A percentile compares a stretch with the other conserved stretches of the same genome.
phyloP scores from a whole-genome alignment of 1,140 invertebrate genomes.

The Centruroides sculpturatus region DNA sequence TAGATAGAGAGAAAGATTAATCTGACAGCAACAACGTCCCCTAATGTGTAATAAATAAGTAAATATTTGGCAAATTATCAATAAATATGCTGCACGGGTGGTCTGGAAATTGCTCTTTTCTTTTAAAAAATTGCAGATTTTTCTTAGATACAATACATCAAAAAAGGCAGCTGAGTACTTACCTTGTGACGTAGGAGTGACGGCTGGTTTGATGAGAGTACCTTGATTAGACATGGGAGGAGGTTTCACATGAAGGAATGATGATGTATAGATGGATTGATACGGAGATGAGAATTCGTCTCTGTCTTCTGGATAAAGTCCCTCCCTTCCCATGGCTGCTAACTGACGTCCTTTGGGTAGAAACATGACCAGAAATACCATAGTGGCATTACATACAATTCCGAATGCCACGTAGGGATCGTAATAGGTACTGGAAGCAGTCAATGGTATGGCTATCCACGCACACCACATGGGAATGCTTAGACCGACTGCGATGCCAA shows the following conservation, averaged over 20 bases:
- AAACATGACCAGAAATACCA: constrained; percentile 84
- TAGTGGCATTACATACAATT: constrained; percentile 57
- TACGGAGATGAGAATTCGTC: constrained; percentile 37
- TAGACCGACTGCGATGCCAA: constrained; percentile 66
- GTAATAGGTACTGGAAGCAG: constrained; percentile 49
- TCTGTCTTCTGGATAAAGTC: constrained; percentile 58
- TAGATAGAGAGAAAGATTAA: too few relatives aligned
- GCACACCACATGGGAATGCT: constrained; percentile 73
- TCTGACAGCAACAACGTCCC: too few relatives aligned
- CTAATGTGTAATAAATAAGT: too few relatives aligned
- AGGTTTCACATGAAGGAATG: constrained; percentile 84
- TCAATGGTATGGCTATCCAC: constrained; percentile 41
- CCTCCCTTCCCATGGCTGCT: constrained; percentile 69
- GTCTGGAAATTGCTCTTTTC: too few relatives aligned
- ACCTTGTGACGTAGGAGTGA: constrained; percentile 11
- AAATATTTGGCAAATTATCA: too few relatives aligned
- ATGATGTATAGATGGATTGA: constrained; percentile 69
- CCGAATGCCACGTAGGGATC: constrained; percentile 81
- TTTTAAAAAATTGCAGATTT: too few relatives aligned
- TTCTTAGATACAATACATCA: too few relatives aligned
- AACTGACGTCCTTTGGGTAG: constrained; percentile 64
- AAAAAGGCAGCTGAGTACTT: not conserved
- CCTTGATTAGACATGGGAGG: constrained; percentile 8
- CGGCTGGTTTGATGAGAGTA: constrained; percentile 11
- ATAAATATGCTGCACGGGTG: too few relatives aligned